These are phyloP conservation scores for Pyralis farinalis DNA, from an alignment of 2,888 invertebrate genomes.

Conservation along the genomic window DNA sequence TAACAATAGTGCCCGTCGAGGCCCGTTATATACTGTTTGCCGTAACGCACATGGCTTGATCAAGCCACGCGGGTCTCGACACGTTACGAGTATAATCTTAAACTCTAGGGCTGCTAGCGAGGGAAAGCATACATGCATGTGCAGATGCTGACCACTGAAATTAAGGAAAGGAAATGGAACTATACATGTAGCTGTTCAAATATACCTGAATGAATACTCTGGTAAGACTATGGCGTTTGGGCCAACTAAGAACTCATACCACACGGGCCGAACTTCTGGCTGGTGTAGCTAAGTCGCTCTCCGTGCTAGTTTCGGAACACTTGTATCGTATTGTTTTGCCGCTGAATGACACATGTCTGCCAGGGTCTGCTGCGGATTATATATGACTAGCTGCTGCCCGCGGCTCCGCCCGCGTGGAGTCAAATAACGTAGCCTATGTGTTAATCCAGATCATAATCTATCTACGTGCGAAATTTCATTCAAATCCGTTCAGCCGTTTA, in stretches of 20 bases:
- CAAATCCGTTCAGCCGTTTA: too few relatives aligned
- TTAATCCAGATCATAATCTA: too few relatives aligned
- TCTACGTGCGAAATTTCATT: too few relatives aligned
- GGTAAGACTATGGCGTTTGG: slow-evolving; percentile 92
- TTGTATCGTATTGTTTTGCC: slow-evolving; percentile 94
- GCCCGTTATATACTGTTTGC: too few relatives aligned
- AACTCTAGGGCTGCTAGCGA: slow-evolving; percentile 83
- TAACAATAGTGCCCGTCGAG: too few relatives aligned
- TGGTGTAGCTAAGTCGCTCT: slow-evolving; percentile 89
- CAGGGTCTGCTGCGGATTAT: slow-evolving; percentile 94
- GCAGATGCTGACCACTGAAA: slow-evolving; percentile 90
- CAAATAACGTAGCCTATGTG: too few relatives aligned
- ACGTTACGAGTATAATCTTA: too few relatives aligned
- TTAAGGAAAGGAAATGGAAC: slow-evolving; percentile 90
- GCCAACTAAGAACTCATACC: slow-evolving; percentile 94
- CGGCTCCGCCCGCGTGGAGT: too few relatives aligned
- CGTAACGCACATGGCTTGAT: too few relatives aligned
- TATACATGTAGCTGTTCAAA: slow-evolving; percentile 94
- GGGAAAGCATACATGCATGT: slow-evolving; percentile 82
- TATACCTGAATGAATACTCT: slow-evolving; percentile 87
- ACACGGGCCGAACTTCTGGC: slow-evolving; percentile 91
- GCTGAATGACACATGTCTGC: slow-evolving; percentile 97
- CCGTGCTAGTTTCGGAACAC: slow-evolving; percentile 88
- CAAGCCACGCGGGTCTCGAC: slow-evolving; percentile 89
- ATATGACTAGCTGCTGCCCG: too few relatives aligned